A percentile compares a stretch with the other conserved stretches of the same genome.
These are phyloP conservation scores for Cepaea hortensis DNA, from an alignment of 2,888 invertebrate genomes.

Conservation along the genomic window DNA sequence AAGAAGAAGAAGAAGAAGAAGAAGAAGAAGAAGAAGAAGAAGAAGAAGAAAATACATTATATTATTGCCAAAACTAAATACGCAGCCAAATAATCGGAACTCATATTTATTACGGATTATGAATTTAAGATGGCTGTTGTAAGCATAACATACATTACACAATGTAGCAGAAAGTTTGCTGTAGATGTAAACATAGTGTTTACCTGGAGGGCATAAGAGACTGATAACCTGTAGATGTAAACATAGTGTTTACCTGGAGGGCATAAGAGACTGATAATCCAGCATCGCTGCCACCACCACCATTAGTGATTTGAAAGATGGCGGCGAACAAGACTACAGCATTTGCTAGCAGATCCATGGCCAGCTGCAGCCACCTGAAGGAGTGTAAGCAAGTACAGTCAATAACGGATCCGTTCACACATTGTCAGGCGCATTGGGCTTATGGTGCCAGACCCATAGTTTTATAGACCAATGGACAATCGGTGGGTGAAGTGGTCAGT, in stretches of 20 bases:
- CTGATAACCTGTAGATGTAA: conserved; percentile 58
- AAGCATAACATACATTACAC: too few relatives aligned
- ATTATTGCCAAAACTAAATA: too few relatives aligned
- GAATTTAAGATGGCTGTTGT: too few relatives aligned
- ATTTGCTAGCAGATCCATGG: conserved; percentile 69
- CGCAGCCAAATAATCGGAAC: too few relatives aligned
- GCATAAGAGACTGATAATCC: conserved; percentile 73
- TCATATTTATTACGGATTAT: too few relatives aligned
- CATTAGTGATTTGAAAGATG: conserved; percentile 67
- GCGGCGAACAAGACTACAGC: conserved; percentile 66
- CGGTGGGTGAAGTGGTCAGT: too few relatives aligned
- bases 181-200: not conserved
- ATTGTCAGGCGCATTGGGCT: too few relatives aligned
- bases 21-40: not conserved
- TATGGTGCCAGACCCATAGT: too few relatives aligned
- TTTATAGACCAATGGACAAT: too few relatives aligned
- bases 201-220: conserved; percentile 72
- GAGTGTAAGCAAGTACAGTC: too few relatives aligned
- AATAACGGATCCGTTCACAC: too few relatives aligned
- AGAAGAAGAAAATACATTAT: not conserved
- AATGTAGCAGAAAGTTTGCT: too few relatives aligned
- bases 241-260: conserved; percentile 59
- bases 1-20: not conserved
- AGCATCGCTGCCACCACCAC: conserved; percentile 64
- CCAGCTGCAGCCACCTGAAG: conserved; percentile 67